Base-by-base conservation (phyloP, 1,140 invertebrate species). In the Muscidifurax raptorellus region DNA sequence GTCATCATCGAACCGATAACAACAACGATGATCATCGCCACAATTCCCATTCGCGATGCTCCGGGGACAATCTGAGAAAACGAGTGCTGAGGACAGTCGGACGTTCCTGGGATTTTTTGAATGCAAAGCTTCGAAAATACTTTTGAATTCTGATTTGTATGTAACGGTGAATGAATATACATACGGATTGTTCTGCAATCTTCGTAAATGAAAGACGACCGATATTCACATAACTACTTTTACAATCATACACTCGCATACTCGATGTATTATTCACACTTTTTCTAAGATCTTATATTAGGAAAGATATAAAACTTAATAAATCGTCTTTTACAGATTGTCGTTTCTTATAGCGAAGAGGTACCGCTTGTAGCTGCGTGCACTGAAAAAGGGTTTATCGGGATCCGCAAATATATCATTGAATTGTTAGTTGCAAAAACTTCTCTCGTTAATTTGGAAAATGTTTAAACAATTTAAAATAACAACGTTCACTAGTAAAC, bases 221-320 rank as follows among this genome's bases (percentile, higher is more conserved):
- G 27, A 52, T 18, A 52, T n/a, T n/a, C 52, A 32, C 15, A 47
- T 76, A 25, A 28, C 28, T 47, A 76, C n/a, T 1, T 47, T 76
- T 13, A 52, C 72, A 82, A 30, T 40, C 81, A 67, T 9, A 32
- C 30, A 18, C 32, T 22, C 52, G 52, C 64, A 25, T n/a, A n/a
- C 15, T 69, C 10, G 22, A 82, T 69, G 36, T 66, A 67, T 83
- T 77, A 83, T 83, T 77, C 59, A 67, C 25, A 32, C 27, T 67
- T 75, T 74, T 82, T 83, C 32, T 47, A 77, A 77, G 52, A 82
- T 67, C 25, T 59, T 74, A 27, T 59, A 22, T n/a, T 59, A 59
- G 52, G 15, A 59, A 3, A n/a, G 22, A 59, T 59, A 59, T 59
- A 59, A 6, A n/a, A 18, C 6, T n/a, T n/a, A 59, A n/a, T 5